phyloP scores from a whole-genome alignment of 2,797 vertebrate genomes.

The Anas acuta region DNA sequence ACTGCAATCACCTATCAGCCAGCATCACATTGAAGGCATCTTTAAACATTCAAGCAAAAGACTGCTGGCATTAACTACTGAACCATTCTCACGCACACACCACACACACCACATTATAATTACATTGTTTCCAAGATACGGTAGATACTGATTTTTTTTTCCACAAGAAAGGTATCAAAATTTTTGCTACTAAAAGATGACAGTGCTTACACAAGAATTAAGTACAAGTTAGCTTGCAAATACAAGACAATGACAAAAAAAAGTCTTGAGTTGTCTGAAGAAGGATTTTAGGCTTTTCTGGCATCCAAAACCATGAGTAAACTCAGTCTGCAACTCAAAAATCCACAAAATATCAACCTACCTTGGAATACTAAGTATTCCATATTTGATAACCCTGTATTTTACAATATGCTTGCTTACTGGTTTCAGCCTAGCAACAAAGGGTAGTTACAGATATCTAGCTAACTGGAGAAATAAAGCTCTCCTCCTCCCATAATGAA shows the following conservation, averaged over 20 bases:
- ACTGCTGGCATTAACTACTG: conserved; percentile 83
- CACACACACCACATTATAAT: conserved; percentile 79
- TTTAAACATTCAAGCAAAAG: conserved; percentile 91
- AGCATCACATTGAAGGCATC: conserved; percentile 88
- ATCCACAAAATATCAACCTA: conserved; percentile 72
- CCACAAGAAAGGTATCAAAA: conserved; percentile 86
- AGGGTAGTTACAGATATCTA: conserved; percentile 68
- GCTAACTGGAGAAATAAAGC: conserved; percentile 75
- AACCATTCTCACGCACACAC: conserved; percentile 74
- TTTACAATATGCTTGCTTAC: conserved; percentile 73
- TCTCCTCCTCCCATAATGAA: conserved; percentile 68
- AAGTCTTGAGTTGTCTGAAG: conserved; percentile 77
- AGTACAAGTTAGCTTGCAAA: conserved; percentile 84
- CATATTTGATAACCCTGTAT: conserved; percentile 77
- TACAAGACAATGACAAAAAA: conserved; percentile 82
- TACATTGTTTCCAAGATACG: conserved; percentile 83
- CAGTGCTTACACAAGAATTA: conserved; percentile 85
- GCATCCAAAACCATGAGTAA: conserved; percentile 76
- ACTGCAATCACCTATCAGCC: conserved; percentile 83
- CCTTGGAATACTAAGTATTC: conserved; percentile 73
- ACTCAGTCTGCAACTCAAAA: conserved; percentile 76
- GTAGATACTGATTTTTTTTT: conserved; percentile 80
- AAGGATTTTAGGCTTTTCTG: conserved; percentile 80
- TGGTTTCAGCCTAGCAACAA: conserved; percentile 72
- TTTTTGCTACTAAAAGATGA: conserved; percentile 89